Conservation (phyloP, 2,113 vertebrate genomes). For the Rhodinocichla rosea region DNA sequence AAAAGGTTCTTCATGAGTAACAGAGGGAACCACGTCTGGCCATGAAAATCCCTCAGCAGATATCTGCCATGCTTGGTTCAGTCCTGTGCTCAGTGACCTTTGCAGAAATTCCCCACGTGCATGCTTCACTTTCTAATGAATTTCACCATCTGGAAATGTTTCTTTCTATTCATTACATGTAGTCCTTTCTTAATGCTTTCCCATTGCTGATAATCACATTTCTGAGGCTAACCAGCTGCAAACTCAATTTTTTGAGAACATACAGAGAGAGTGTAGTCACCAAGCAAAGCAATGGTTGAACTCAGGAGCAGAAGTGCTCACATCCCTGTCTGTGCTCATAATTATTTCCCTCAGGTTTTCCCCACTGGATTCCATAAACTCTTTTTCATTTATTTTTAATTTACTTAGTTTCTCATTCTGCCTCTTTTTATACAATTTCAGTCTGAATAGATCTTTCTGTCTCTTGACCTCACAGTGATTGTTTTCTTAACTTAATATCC, state of each 20-base stretch:
- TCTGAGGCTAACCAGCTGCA: background rate
- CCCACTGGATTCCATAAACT: background rate
- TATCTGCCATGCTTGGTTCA: background rate
- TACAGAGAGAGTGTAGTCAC: background rate
- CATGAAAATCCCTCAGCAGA: background rate
- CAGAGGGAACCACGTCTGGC: background rate
- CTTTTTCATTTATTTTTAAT: background rate
- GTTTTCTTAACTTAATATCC: constrained; percentile 16
- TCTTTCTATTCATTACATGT: background rate
- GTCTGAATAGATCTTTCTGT: background rate
- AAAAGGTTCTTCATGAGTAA: background rate
- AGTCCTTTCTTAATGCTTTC: background rate
- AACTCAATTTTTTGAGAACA: background rate
- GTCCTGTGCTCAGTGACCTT: background rate
- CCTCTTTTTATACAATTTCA: background rate
- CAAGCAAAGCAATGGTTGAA: background rate
- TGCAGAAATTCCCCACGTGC: background rate
- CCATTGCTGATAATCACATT: background rate
- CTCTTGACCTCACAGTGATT: background rate
- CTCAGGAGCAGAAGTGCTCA: background rate
- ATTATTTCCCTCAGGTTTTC: background rate
- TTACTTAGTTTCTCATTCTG: background rate
- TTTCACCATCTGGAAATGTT: constrained; percentile 37
- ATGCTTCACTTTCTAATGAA: constrained; percentile 27
- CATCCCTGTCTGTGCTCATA: background rate